A percentile compares a stretch with the other conserved stretches of the same genome.
Conservation (phyloP, 2,888 invertebrate species). For the Ethmia dodecea region DNA sequence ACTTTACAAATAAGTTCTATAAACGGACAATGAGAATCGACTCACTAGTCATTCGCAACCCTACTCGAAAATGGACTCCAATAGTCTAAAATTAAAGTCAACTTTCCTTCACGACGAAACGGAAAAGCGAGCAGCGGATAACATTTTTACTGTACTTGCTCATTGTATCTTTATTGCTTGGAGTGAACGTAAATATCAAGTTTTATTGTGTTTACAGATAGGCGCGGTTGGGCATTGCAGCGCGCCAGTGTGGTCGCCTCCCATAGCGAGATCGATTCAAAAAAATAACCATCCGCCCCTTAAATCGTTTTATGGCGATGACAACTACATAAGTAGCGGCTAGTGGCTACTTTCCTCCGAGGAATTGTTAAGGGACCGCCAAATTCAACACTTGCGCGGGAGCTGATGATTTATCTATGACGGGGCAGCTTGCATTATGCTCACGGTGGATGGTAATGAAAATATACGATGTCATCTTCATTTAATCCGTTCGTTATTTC, state of each 20-base stretch:
- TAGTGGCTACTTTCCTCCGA: slow-evolving; percentile 24
- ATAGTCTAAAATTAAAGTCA: slow-evolving; percentile 13
- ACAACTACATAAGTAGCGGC: slow-evolving; percentile 58
- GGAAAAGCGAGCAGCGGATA: slow-evolving; percentile 37
- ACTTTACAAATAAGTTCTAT: slow-evolving; percentile 60
- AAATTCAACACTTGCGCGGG: slow-evolving; percentile 62
- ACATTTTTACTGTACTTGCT: slow-evolving; percentile 57
- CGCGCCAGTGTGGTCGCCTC: slow-evolving; percentile 67
- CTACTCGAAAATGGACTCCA: slow-evolving; percentile 27
- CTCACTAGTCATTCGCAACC: slow-evolving; percentile 14
- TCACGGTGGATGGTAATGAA: slow-evolving; percentile 36
- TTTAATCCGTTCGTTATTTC: slow-evolving; percentile 64
- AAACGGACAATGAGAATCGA: slow-evolving; percentile 39
- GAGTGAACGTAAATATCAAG: slow-evolving; percentile 67
- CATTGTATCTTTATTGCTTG: slow-evolving; percentile 67
- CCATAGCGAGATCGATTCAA: slow-evolving; percentile 46
- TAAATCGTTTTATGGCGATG: slow-evolving; percentile 55
- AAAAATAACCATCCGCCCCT: slow-evolving; percentile 52
- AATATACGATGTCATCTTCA: slow-evolving; percentile 61
- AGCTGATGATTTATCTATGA: slow-evolving; percentile 67
- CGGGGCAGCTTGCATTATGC: slow-evolving; percentile 40
- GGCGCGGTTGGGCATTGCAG: slow-evolving; percentile 46
- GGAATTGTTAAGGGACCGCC: slow-evolving; percentile 55
- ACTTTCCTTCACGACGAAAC: slow-evolving; percentile 8
- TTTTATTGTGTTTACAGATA: slow-evolving; percentile 73